phyloP scores from a whole-genome alignment of 1,140 invertebrate genomes.

The Formica exsecta region DNA sequence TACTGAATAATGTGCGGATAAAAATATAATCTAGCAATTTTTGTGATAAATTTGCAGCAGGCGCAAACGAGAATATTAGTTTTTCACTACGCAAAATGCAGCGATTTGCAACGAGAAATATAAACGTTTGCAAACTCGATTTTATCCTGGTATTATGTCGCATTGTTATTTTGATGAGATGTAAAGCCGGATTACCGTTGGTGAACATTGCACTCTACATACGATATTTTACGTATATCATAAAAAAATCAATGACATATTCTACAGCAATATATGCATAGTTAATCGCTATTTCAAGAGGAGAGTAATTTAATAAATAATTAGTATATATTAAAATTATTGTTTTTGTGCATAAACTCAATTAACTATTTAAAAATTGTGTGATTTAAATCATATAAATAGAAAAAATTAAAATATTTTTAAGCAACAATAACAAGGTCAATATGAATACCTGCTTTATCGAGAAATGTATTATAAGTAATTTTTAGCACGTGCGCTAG shows the following conservation, averaged over 20 bases:
- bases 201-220: slow-evolving; percentile 52
- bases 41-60: slow-evolving; percentile 28
- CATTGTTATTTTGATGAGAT: slow-evolving; percentile 72
- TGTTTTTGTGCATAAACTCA: background rate
- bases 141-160: slow-evolving; percentile 68
- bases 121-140: slow-evolving; percentile 42
- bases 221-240: slow-evolving; percentile 20
- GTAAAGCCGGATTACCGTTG: slow-evolving; percentile 72
- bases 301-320: background rate
- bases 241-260: slow-evolving; percentile 10
- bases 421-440: too few relatives aligned
- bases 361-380: background rate
- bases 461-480: too few relatives aligned
- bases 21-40: slow-evolving; percentile 11
- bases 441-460: too few relatives aligned
- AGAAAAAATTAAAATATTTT: too few relatives aligned
- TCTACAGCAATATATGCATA: slow-evolving; percentile 1
- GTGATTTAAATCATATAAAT: background rate
- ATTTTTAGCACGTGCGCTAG: too few relatives aligned
- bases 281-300: slow-evolving; percentile 9
- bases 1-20: background rate
- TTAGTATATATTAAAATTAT: slow-evolving; percentile 21
- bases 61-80: slow-evolving; percentile 39
- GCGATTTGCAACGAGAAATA: slow-evolving; percentile 41
- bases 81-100: slow-evolving; percentile 38